Evolutionary conservation across 2,797 vertebrate species (phyloP), one percentile per base, ranked within the genome.

Genomic region (Leuciscus waleckii): DNA sequence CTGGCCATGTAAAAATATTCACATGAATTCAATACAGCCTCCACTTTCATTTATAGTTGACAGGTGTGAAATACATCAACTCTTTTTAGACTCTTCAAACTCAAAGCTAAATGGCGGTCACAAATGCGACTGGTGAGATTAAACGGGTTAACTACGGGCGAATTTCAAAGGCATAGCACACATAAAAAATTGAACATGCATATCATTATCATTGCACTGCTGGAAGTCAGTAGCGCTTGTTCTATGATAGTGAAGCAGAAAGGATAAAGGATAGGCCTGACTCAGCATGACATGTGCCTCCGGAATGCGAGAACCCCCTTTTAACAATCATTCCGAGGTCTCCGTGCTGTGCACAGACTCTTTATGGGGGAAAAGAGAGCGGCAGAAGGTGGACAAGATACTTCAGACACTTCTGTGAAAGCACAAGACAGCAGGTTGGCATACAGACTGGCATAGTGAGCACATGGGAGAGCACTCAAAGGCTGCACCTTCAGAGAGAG

Each of bases 101-200:
- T 77, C 61, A 41, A 51, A 76, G 19, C 58, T 67, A 26, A 75
- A 75, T 49, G 32, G 32, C 14, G 7, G 73, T 76, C 73, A 76
- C 58, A 76, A 76, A 83, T 51, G 74, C 17, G 41, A 61, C 37
- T 2, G 9, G 14, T 67, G 77, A 56, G 69, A 81, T 83, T 73
- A 79, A 51, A 79, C n/a, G n/a, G 61, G 23, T 56, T 16, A 75
- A 74, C 56, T 19, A 51, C 46, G 9, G 13, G 32, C 9, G 2
- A 78, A 7, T 94, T 94, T 94, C 94, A 94, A 93, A 93, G 93
- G 93, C 85, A 87, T 70, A 83, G 88, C 87, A 79, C 82, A 74
- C 88, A 93, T 94, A 90, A 94, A 95, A 94, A 92, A 95, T 94
- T 93, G 84, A 95, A 87, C 87, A 92, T 88, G 88, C 35, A 86